These are phyloP conservation scores for Ctenicera cuprea DNA, from an alignment of 2,888 invertebrate species.

Conservation along the genomic window DNA sequence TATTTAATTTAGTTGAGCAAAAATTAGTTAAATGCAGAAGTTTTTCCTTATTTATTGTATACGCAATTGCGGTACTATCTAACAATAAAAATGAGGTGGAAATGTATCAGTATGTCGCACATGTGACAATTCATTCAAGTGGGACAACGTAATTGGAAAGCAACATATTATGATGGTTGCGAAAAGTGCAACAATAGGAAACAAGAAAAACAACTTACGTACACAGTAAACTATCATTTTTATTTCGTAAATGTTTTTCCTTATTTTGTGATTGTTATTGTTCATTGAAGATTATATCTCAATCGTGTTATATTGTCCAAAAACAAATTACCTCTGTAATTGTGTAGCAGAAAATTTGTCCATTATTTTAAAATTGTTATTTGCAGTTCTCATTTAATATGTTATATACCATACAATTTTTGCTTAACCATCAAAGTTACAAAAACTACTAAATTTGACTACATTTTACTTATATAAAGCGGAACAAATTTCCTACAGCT, in stretches of 20 bases:
- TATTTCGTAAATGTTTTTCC: no score
- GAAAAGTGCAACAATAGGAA: constrained; percentile 18
- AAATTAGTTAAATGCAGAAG: not conserved
- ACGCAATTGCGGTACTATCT: not conserved
- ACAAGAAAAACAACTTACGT: not conserved
- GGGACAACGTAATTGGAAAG: constrained; percentile 10
- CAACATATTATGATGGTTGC: not conserved
- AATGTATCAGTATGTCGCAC: constrained; percentile 6
- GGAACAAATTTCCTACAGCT: no score
- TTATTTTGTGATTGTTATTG: constrained; percentile 9
- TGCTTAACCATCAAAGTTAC: no score
- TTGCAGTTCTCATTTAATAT: no score
- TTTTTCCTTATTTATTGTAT: not conserved
- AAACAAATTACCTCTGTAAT: no score
- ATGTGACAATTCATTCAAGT: constrained; percentile 18
- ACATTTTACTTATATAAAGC: no score
- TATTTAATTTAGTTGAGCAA: no score
- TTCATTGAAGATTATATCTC: not conserved
- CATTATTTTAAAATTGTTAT: no score
- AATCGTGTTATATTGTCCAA: no score
- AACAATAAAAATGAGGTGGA: not conserved
- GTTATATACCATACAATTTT: no score
- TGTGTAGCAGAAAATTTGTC: no score
- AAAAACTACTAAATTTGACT: no score
- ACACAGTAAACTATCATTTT: not conserved